These are phyloP conservation scores for Serranus cabrilla DNA, from an alignment of 2,797 vertebrate genomes.

Conservation along the genomic window DNA sequence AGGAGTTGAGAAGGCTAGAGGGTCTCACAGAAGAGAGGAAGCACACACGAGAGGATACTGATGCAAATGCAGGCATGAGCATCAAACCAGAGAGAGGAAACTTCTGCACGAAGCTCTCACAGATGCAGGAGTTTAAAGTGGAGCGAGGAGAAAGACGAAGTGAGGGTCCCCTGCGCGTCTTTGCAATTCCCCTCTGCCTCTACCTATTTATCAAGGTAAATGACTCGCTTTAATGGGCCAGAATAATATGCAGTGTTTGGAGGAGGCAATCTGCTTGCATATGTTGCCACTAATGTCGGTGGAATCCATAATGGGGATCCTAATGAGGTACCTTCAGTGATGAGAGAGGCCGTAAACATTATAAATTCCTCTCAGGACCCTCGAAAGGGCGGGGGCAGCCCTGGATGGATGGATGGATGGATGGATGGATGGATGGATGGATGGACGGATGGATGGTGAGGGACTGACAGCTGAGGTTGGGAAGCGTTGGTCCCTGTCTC, in stretches of 20 bases:
- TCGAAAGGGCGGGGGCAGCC: conserved; percentile 10
- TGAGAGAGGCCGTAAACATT: conserved; percentile 51
- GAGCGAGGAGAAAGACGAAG: conserved; percentile 42
- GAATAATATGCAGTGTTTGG: conserved; percentile 81
- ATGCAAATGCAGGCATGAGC: conserved; percentile 15
- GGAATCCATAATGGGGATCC: conserved; percentile 69
- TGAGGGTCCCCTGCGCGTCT: conserved; percentile 47
- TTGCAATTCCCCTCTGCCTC: conserved; percentile 68
- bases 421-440: conserved; percentile 47
- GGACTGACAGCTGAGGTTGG: conserved; percentile 16
- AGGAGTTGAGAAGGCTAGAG: conserved; percentile 37
- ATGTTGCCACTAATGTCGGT: conserved; percentile 75
- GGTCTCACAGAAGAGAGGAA: conserved; percentile 17
- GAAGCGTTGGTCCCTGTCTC: not conserved
- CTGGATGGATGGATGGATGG: conserved; percentile 47
- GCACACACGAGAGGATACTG: conserved; percentile 27
- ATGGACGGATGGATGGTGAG: conserved; percentile 20
- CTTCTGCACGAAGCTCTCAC: not conserved
- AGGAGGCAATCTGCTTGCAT: conserved; percentile 77
- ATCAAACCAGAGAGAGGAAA: not conserved
- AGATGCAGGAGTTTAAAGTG: conserved; percentile 39
- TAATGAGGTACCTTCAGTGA: conserved; percentile 79
- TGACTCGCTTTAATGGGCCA: conserved; percentile 75
- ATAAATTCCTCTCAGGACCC: conserved; percentile 54
- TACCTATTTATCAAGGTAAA: conserved; percentile 79